These are phyloP conservation scores for Amniataba percoides DNA, from an alignment of 2,797 vertebrate species.

Conservation along the genomic window DNA sequence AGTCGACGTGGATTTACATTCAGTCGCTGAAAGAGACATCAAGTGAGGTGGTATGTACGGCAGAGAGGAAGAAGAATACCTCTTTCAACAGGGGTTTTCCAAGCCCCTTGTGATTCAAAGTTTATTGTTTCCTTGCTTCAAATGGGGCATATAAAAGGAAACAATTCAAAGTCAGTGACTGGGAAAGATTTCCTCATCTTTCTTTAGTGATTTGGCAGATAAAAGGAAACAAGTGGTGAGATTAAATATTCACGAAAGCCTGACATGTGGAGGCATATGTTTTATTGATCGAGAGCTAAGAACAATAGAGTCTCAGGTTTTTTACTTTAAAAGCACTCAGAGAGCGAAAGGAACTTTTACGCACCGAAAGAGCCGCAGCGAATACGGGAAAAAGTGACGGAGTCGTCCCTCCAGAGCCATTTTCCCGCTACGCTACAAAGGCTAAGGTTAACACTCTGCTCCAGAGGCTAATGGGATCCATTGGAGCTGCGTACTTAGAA, in stretches of 20 bases:
- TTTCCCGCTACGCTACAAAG: conserved; percentile 66
- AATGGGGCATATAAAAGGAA: conserved; percentile 76
- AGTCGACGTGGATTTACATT: not conserved
- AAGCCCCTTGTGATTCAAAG: conserved; percentile 33
- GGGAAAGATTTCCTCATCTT: conserved; percentile 70
- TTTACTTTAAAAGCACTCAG: conserved; percentile 74
- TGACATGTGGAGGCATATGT: conserved; percentile 75
- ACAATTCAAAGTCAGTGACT: conserved; percentile 70
- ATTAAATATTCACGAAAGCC: conserved; percentile 85
- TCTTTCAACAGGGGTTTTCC: not conserved
- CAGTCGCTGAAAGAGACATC: not conserved
- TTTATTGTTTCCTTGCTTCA: conserved; percentile 62
- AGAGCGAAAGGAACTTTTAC: conserved; percentile 59
- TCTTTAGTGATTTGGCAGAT: conserved; percentile 73
- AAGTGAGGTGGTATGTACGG: not conserved
- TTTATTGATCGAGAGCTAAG: conserved; percentile 84
- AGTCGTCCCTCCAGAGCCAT: conserved; percentile 64
- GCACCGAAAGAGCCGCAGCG: conserved; percentile 12
- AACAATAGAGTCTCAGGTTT: conserved; percentile 78
- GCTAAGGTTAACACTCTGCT: conserved; percentile 74
- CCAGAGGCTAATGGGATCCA: conserved; percentile 79
- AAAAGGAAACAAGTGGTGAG: conserved; percentile 78
- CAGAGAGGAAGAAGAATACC: conserved; percentile 1
- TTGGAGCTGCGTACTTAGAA: conserved; percentile 65
- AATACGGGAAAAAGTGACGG: conserved; percentile 42